Evolutionary conservation across 92 coral and sea anemone species (phyloP).

Genomic region (Porites lobata): DNA sequence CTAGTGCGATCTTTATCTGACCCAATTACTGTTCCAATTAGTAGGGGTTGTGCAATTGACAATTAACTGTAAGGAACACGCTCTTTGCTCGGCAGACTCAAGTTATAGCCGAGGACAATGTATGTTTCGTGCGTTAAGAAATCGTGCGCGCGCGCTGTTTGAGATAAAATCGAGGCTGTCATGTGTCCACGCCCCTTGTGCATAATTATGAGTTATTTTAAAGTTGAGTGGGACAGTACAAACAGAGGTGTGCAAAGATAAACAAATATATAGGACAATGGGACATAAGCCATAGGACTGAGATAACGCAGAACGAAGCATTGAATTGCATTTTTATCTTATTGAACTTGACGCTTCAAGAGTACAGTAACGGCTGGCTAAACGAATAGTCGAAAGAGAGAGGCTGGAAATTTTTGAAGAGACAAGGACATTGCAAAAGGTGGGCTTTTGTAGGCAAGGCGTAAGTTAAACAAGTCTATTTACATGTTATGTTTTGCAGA

Average conservation of each 20-base stretch:
- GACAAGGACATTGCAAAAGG: background rate
- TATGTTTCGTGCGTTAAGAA: background rate
- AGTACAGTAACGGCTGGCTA: conserved; percentile 7
- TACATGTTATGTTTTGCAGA: conserved; percentile 9
- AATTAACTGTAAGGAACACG: background rate
- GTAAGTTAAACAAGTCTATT: conserved; percentile 9
- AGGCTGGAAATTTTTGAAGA: background rate
- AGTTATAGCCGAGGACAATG: background rate
- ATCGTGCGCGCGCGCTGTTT: background rate
- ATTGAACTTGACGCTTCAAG: conserved; percentile 1
- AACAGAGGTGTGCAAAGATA: conserved; percentile 39
- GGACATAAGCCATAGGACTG: conserved; percentile 9
- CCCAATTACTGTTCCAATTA: no score
- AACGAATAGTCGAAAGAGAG: background rate
- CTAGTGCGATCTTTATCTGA: background rate
- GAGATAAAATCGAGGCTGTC: conserved; percentile 24
- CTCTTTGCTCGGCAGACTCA: background rate
- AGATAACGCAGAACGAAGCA: background rate
- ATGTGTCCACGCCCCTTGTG: conserved; percentile 10
- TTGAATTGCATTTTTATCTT: conserved; percentile 16
- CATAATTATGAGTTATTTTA: conserved; percentile 36
- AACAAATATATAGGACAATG: conserved; percentile 45
- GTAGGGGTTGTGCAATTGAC: background rate
- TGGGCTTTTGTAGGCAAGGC: no score
- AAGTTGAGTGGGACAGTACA: conserved; percentile 16